Evolutionary conservation across 1,140 invertebrate genomes (phyloP).

Genomic region (Diorhabda sublineata): DNA sequence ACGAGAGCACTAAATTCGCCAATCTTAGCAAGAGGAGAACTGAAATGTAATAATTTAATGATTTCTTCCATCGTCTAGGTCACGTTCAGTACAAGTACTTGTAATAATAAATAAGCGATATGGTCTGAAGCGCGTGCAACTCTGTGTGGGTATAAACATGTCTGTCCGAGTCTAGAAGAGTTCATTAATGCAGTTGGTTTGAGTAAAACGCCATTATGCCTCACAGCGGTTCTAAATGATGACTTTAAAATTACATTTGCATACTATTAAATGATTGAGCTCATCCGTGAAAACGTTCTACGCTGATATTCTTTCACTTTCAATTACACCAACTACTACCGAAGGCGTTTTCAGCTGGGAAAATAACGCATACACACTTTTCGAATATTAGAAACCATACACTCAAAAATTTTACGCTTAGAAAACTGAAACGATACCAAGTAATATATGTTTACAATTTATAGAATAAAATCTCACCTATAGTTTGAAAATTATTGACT

Average conservation of each 20-base stretch:
- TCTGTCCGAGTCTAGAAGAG: constrained; percentile 45
- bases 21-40: constrained; percentile 27
- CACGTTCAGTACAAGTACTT: constrained; percentile 43
- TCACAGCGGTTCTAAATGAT: constrained; percentile 42
- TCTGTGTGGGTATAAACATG: constrained; percentile 44
- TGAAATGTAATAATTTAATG: constrained; percentile 42
- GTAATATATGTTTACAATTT: too few species aligned
- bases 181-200: constrained; percentile 46
- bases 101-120: constrained; percentile 47
- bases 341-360: too few species aligned
- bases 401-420: too few species aligned
- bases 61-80: constrained; percentile 45
- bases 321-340: constrained; percentile 7
- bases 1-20: constrained; percentile 25
- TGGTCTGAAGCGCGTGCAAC: constrained; percentile 45
- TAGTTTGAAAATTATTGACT: too few species aligned
- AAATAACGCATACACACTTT: background rate
- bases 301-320: constrained; percentile 4
- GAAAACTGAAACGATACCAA: too few species aligned
- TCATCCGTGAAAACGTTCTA: constrained; percentile 17
- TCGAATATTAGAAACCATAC: background rate
- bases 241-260: constrained; percentile 46
- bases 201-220: constrained; percentile 43
- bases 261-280: constrained; percentile 38
- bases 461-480: too few species aligned